These are phyloP conservation scores for Acanthopleura granulata DNA, from an alignment of 2,888 invertebrate genomes.

Conservation along the genomic window DNA sequence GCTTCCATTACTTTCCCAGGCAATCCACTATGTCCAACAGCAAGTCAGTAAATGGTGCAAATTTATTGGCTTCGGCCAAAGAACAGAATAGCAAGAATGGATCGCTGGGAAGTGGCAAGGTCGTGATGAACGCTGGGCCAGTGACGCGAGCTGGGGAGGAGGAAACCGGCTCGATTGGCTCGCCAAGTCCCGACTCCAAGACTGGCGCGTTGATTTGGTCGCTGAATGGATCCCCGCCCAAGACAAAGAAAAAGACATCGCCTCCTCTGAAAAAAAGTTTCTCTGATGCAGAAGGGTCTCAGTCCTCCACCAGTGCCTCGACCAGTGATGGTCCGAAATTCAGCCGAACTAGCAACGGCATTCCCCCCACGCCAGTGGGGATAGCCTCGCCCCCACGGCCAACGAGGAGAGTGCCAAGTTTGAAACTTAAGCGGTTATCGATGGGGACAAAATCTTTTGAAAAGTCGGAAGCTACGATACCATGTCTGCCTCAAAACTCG, in stretches of 20 bases:
- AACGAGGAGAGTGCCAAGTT: slow-evolving; percentile 57
- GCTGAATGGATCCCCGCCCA: slow-evolving; percentile 5
- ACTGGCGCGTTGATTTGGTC: slow-evolving; percentile 7
- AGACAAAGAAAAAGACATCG: slow-evolving; percentile 23
- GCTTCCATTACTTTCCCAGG: slow-evolving; percentile 2
- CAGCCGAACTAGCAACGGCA: slow-evolving; percentile 4
- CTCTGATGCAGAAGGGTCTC: slow-evolving; percentile 6
- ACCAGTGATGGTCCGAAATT: slow-evolving; percentile 14
- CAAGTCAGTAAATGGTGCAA: slow-evolving; percentile 14
- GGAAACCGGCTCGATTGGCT: background rate
- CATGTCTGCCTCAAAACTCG: slow-evolving; percentile 47
- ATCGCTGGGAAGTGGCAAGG: background rate
- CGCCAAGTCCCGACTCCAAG: background rate
- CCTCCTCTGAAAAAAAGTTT: slow-evolving; percentile 26
- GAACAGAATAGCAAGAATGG: background rate
- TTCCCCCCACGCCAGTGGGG: background rate
- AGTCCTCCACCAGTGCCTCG: slow-evolving; percentile 17
- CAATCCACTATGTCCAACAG: slow-evolving; percentile 8
- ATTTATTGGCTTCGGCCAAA: background rate
- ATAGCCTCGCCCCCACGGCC: slow-evolving; percentile 35
- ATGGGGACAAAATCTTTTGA: slow-evolving; percentile 32
- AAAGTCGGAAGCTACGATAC: slow-evolving; percentile 46
- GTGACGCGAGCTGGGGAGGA: slow-evolving; percentile 3
- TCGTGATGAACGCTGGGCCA: slow-evolving; percentile 10
- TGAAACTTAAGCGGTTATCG: slow-evolving; percentile 58